Base-by-base conservation (phyloP, 2,113 vertebrate species). In the Physeter macrocephalus region DNA sequence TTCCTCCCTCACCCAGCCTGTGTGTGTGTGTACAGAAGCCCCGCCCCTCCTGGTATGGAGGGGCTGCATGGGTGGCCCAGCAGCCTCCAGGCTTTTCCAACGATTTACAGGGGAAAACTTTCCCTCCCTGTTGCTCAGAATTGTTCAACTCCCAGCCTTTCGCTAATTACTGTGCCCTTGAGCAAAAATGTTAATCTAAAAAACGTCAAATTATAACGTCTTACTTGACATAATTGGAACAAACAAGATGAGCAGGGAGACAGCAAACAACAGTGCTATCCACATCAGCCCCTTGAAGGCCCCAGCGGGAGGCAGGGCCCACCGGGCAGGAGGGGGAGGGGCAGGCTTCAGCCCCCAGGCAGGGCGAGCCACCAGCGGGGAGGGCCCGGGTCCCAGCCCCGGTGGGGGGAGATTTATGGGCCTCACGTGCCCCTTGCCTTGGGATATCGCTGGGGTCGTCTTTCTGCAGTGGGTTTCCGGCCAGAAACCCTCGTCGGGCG, bases 121-220 rank as follows among this genome's bases (percentile, higher is more conserved):
- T 25, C 52, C 95, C 69, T 39, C 43, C 25, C n/a, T 41, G 49
- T 54, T 23, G 88, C 95, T 93, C 52, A 27, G 96, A 97, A 97
- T 93, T 96, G 54, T 97, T 96, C 94, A 97, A 95, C 93, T 97
- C 97, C 97, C 96, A 97, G 98, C 93, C 81, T 36, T 82, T 29
- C 17, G 17, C 97, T 98, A 98, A 98, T 98, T 97, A 96, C 27
- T 27, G 54, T 75, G 95, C 98, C 98, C 95, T 90, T 43, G 92
- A 96, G 98, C 98, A 97, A 98, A 97, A 98, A 93, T 9, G 25
- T 97, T 97, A 82, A 98, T 98, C 98, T 98, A 95, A 97, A 98
- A 97, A 96, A 97, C 97, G 97, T 98, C 97, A 97, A 98, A 98
- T 97, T 89, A 86, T 98, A 98, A 98, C 97, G 94, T 97, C 97